Conservation (phyloP, 2,797 vertebrate species). For the Darevskia mixta region DNA sequence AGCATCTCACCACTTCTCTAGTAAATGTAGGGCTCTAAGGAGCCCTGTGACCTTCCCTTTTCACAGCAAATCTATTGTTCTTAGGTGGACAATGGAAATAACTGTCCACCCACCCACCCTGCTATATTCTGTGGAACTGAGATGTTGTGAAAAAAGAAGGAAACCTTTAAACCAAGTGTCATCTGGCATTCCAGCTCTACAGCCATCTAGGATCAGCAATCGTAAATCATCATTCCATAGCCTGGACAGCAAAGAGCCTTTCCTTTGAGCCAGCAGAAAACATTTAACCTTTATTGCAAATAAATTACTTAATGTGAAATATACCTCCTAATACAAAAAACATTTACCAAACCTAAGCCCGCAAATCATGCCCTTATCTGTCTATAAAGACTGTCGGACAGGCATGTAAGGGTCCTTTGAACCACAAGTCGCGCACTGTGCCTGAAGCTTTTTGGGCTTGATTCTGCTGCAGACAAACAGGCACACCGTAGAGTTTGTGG, state of each 20-base stretch:
- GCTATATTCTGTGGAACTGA: not conserved
- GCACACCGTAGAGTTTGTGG: constrained; percentile 38
- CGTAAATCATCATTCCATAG: constrained; percentile 18
- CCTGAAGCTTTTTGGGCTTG: constrained; percentile 62
- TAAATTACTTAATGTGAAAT: constrained; percentile 57
- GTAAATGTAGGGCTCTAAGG: not conserved
- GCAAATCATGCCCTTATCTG: constrained; percentile 68
- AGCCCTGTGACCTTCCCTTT: not conserved
- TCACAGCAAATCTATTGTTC: not conserved
- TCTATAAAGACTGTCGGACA: constrained; percentile 64
- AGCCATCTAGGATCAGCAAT: constrained; percentile 8
- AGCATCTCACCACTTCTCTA: not conserved
- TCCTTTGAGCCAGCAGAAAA: constrained; percentile 58
- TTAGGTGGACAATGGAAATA: not conserved
- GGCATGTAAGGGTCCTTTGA: constrained; percentile 60
- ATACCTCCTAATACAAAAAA: constrained; percentile 66
- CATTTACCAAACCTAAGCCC: constrained; percentile 64
- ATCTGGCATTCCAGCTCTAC: not conserved
- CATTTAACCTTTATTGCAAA: constrained; percentile 55
- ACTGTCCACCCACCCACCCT: not conserved
- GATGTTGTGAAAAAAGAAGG: not conserved
- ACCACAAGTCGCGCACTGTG: constrained; percentile 48
- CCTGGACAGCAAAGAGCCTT: constrained; percentile 34
- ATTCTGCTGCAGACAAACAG: constrained; percentile 65
- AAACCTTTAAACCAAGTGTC: not conserved